These are phyloP conservation scores for Bombus difficillimus DNA, from an alignment of 1,140 invertebrate species.

Conservation along the genomic window DNA sequence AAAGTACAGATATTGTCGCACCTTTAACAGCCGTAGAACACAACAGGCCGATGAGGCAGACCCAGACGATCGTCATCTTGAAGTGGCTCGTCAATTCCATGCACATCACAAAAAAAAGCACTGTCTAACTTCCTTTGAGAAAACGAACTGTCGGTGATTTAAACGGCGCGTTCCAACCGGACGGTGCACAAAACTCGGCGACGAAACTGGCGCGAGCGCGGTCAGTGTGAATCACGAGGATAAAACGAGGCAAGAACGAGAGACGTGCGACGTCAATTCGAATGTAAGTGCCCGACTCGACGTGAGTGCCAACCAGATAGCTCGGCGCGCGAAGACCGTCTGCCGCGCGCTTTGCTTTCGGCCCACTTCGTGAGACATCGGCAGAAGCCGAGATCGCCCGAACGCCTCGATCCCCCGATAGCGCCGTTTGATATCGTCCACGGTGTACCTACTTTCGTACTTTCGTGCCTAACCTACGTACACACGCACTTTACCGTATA, in stretches of 20 bases:
- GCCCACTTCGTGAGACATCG: constrained; percentile 71
- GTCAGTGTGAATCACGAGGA: not conserved
- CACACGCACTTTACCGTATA: constrained; percentile 12
- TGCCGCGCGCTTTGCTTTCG: constrained; percentile 75
- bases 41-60: constrained; percentile 61
- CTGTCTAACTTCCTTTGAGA: constrained; percentile 48
- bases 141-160: constrained; percentile 14
- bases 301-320: constrained; percentile 70
- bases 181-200: constrained; percentile 39
- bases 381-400: constrained; percentile 64
- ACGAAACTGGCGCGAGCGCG: not conserved
- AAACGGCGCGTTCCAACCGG: constrained; percentile 26
- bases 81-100: constrained; percentile 29
- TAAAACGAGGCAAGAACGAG: constrained; percentile 16
- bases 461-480: constrained; percentile 57
- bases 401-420: constrained; percentile 54
- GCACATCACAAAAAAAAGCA: constrained; percentile 66
- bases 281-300: constrained; percentile 53
- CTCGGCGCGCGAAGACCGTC: constrained; percentile 77
- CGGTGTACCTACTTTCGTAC: constrained; percentile 63
- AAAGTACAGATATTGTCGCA: constrained; percentile 38
- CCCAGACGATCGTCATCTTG: constrained; percentile 65
- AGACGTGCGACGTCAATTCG: constrained; percentile 43
- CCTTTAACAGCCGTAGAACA: constrained; percentile 62
- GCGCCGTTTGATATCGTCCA: constrained; percentile 36